These are phyloP conservation scores for Crotalus helleri DNA, from an alignment of 2,113 vertebrate genomes.

Conservation along the genomic window DNA sequence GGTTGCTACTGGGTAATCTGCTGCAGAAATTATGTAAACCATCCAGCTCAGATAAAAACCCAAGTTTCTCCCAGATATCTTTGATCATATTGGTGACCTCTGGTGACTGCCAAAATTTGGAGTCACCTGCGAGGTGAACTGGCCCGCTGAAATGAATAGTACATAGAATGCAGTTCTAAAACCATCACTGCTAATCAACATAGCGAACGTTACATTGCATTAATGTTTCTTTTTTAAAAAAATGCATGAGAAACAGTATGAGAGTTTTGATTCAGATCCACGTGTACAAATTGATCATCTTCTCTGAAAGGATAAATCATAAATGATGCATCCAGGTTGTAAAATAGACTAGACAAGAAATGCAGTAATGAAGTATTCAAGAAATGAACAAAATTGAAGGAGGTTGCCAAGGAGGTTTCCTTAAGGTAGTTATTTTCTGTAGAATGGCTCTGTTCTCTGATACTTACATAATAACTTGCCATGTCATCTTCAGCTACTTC, in stretches of 20 bases:
- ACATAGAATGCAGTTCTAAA: background rate
- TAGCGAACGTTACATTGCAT: background rate
- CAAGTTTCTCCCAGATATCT: background rate
- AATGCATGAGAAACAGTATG: background rate
- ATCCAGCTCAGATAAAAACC: background rate
- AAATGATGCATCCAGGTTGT: background rate
- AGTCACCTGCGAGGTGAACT: background rate
- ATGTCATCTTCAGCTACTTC: background rate
- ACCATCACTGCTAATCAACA: background rate
- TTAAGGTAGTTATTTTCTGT: background rate
- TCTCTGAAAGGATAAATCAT: background rate
- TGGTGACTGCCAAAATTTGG: background rate
- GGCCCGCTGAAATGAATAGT: background rate
- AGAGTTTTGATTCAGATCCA: background rate
- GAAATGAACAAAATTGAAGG: background rate
- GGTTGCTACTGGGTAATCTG: background rate
- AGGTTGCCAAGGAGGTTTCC: background rate
- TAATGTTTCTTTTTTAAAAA: background rate
- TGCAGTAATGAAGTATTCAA: background rate
- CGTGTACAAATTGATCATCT: background rate
- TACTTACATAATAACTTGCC: background rate
- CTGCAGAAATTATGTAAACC: background rate
- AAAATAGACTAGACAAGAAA: background rate
- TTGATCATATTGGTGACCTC: background rate
- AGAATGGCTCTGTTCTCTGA: background rate